These are phyloP conservation scores for Sebastes melanostomus DNA, from an alignment of 2,797 vertebrate species.

Conservation along the genomic window DNA sequence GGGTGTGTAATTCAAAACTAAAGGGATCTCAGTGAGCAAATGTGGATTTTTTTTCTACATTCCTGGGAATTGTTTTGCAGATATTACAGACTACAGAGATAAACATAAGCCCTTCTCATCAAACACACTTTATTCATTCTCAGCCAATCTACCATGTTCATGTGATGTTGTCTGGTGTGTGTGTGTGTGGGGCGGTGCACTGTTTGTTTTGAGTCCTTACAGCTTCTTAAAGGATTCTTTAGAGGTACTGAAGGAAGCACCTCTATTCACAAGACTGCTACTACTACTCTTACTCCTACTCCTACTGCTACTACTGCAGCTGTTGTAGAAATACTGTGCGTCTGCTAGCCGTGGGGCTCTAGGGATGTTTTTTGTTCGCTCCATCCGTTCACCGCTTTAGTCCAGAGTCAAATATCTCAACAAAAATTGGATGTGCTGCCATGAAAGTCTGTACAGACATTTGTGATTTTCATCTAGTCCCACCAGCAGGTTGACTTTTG, in stretches of 20 bases:
- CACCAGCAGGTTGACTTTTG: neutral
- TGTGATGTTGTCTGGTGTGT: neutral
- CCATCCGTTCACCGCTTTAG: neutral
- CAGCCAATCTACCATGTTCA: conserved; percentile 1
- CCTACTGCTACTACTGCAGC: neutral
- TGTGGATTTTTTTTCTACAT: neutral
- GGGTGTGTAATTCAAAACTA: conserved; percentile 39
- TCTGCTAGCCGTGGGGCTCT: neutral
- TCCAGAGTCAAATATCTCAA: neutral
- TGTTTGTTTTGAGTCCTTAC: neutral
- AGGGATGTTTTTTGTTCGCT: neutral
- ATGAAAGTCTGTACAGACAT: neutral
- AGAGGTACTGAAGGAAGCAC: neutral
- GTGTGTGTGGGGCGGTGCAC: neutral
- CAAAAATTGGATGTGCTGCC: neutral
- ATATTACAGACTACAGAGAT: neutral
- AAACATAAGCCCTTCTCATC: conserved; percentile 2
- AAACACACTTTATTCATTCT: neutral
- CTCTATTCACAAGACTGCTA: neutral
- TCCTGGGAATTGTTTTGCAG: conserved; percentile 17
- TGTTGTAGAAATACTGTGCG: neutral
- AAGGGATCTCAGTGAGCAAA: conserved; percentile 13
- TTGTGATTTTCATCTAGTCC: neutral
- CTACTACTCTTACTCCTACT: neutral
- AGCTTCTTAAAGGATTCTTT: neutral